Conservation (phyloP, 2,797 vertebrate genomes). For the Enteromius afrohamiltoni region DNA sequence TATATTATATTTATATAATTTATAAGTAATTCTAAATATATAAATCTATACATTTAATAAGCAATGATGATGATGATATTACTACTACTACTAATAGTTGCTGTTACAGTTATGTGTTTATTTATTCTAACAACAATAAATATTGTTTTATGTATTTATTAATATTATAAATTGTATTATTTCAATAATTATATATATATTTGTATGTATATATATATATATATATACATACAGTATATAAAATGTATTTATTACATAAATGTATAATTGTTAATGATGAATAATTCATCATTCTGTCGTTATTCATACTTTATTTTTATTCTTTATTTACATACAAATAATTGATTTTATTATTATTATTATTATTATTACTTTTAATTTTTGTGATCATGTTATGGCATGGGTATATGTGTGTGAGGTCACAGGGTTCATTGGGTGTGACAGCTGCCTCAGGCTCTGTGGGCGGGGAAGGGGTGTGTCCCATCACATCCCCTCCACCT, state of each 20-base stretch:
- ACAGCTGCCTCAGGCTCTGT: slow-evolving; percentile 22
- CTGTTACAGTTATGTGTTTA: not conserved
- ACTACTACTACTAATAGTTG: not conserved
- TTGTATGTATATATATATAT: not conserved
- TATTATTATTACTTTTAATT: not conserved
- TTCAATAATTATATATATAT: too few species aligned
- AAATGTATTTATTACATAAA: not conserved
- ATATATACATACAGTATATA: not conserved
- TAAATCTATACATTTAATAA: too few species aligned
- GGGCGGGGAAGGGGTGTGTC: slow-evolving; percentile 32
- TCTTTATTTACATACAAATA: not conserved
- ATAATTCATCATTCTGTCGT: not conserved
- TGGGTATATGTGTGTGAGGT: not conserved
- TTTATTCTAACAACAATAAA: not conserved
- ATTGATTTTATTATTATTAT: not conserved
- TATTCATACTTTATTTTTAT: not conserved
- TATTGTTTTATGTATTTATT: not conserved
- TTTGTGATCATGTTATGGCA: not conserved
- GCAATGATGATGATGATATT: not conserved
- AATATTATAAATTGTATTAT: not conserved
- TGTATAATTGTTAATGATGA: not conserved
- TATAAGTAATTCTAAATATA: too few species aligned
- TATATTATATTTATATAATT: not conserved
- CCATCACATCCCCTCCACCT: slow-evolving; percentile 18
- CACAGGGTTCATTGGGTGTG: not conserved